Base-by-base conservation (phyloP, 2,113 vertebrate genomes). In the Canis aureus region DNA sequence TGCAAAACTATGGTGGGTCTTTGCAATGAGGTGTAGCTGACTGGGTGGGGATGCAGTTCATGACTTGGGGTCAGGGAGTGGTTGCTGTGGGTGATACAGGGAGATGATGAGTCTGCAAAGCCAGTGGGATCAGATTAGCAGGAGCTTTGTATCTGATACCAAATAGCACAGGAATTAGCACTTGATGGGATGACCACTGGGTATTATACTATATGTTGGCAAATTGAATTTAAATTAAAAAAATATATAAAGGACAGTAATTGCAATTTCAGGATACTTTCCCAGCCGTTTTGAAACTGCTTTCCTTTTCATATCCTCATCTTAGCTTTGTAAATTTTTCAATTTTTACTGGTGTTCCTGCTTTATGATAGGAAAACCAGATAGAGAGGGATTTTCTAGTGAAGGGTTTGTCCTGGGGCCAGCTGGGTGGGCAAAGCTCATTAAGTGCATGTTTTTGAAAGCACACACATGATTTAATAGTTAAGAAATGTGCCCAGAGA, bases 271-370 rank as follows among this genome's bases (percentile, higher is more conserved):
- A 79, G 38, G 19, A 12, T 51, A 59, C 1, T 11, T 95, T 92
- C 27, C 79, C 29, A 89, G 66, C 13, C 29, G 53, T 96, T 96
- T 93, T 8, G 20, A 22, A 66, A 85, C 64, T 3, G 1, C 53
- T 92, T 64, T 38, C 38, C 3, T 81, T 84, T 76, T 51, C 80
- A 29, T 13, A 53, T 11, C 17, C n/a, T 92, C 76, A 51, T 51
- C 71, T 96, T 32, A 15, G 17, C 71, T 96, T 94, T 97, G 57
- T 97, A 79, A 96, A 84, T 78, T 53, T 23, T 74, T 7, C 60
- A 67, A 11, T 91, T 91, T 87, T 23, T 55, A 32, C 22, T 78
- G 67, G 43, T 9, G 17, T 49, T 89, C 55, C 60, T 60, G 1
- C 76, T 89, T 74, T 92, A 64, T 66, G 60, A 53, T 38, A 83